These are phyloP conservation scores for Pavo muticus DNA, from an alignment of 2,113 vertebrate genomes.

Conservation along the genomic window DNA sequence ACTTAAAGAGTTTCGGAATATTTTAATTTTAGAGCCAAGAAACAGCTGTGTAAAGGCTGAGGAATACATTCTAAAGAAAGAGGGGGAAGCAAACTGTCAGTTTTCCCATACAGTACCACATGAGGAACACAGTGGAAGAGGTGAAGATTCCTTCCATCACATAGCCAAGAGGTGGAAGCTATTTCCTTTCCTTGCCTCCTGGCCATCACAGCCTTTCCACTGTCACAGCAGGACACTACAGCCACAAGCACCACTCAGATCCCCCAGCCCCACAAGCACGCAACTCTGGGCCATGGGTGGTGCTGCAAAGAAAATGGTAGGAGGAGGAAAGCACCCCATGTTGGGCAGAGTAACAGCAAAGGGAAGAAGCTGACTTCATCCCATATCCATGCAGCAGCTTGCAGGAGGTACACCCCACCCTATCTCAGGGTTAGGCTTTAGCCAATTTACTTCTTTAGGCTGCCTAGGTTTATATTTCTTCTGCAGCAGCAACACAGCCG, in stretches of 20 bases:
- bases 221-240: not conserved
- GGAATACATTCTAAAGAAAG: not conserved
- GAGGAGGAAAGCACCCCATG: not conserved
- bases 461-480: not conserved
- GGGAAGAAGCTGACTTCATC: not conserved
- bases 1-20: not conserved
- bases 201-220: not conserved
- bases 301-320: not conserved
- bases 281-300: not conserved
- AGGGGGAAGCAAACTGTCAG: not conserved
- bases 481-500: not conserved
- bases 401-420: not conserved
- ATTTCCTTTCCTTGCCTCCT: not conserved
- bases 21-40: not conserved
- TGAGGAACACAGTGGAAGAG: not conserved
- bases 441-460: not conserved
- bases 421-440: not conserved
- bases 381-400: not conserved
- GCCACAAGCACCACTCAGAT: not conserved
- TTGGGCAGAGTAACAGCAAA: not conserved
- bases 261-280: not conserved
- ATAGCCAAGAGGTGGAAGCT: not conserved
- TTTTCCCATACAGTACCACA: not conserved
- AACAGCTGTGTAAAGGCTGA: not conserved
- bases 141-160: not conserved